A percentile compares a stretch with the other conserved stretches of the same genome.
Conservation (phyloP, 2,113 vertebrate species). For the Atractosteus spatula region DNA sequence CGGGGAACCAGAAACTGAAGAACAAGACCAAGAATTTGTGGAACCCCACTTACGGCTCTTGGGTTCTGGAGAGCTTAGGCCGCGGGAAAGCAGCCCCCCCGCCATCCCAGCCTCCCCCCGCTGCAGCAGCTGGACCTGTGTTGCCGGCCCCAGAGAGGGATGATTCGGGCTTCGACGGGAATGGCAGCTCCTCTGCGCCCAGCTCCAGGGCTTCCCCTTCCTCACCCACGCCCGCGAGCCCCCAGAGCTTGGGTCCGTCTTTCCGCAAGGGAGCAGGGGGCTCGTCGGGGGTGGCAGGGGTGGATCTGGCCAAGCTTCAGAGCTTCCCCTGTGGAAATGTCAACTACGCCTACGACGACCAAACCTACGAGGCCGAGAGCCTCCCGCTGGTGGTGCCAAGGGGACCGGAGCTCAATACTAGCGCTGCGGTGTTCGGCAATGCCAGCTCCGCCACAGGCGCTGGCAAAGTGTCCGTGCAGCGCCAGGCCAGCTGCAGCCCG, state of each 20-base stretch:
- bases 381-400: conserved; percentile 54
- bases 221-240: conserved; percentile 44
- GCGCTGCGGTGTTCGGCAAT: conserved; percentile 24
- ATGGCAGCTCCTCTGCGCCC: conserved; percentile 47
- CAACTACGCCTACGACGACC: conserved; percentile 82
- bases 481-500: conserved; percentile 68
- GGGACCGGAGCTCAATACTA: conserved; percentile 52
- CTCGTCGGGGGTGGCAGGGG: conserved; percentile 37
- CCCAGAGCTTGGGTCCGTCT: conserved; percentile 39
- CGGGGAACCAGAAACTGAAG: conserved; percentile 71
- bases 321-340: conserved; percentile 83
- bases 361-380: conserved; percentile 61
- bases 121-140: conserved; percentile 26
- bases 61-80: conserved; percentile 77
- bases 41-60: conserved; percentile 89
- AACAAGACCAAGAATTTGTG: conserved; percentile 89
- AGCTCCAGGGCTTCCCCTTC: conserved; percentile 54
- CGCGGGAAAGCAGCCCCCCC: conserved; percentile 56
- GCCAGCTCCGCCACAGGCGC: conserved; percentile 30
- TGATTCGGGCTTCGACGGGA: conserved; percentile 58
- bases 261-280: conserved; percentile 38
- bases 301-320: conserved; percentile 79
- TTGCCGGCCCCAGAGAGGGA: conserved; percentile 50
- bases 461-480: conserved; percentile 65
- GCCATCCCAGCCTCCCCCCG: conserved; percentile 52